Base-by-base conservation (phyloP, 2,888 invertebrate genomes). In the Erebia palarica region DNA sequence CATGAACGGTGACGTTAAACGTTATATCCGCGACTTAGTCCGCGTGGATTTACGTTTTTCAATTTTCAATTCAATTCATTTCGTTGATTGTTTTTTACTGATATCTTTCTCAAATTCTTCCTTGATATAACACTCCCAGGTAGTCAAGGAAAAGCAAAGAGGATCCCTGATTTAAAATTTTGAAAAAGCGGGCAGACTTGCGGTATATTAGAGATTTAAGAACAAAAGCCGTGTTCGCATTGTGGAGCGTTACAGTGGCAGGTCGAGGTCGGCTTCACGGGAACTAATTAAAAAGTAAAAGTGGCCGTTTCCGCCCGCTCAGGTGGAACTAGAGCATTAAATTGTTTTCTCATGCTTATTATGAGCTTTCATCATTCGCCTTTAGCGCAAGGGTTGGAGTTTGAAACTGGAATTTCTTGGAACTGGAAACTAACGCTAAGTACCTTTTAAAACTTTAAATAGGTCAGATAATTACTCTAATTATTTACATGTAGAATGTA, bases 251-350 rank as follows among this genome's bases (percentile, higher is more conserved):
- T 47, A 47, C 11, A 44, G 66, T n/a, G 11, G 58, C 61, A 61
- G 70, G 68, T 70, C 73, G 70, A 70, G 72, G 73, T 73, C 70
- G 70, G 58, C 66, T 64, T 64, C 63, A 73, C 70, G 73, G 70
- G 68, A 73, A 74, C 73, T 73, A 74, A 74, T 73, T 74, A 74
- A 74, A 74, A 69, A 67, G 72, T 74, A 65, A 69, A 72, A 72
- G 73, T 74, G 55, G 69, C 69, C 69, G 65, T 72, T 74, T 74
- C 73, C 69, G 60, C 65, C 65, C 60, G 60, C 66, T 55, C 69
- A 60, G 72, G 64, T 67, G 67, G 53, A 74, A 69, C 73, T 72
- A 60, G 69, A 67, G 69, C 67, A 69, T 67, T 74, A 72, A 74
- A 74, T 69, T 74, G 69, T 71, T 74, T 63, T 47, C 69, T 67